A percentile compares a stretch with the other conserved stretches of the same genome.
Conservation (phyloP, 2,797 vertebrate species). For the Nyctalus aviator region DNA sequence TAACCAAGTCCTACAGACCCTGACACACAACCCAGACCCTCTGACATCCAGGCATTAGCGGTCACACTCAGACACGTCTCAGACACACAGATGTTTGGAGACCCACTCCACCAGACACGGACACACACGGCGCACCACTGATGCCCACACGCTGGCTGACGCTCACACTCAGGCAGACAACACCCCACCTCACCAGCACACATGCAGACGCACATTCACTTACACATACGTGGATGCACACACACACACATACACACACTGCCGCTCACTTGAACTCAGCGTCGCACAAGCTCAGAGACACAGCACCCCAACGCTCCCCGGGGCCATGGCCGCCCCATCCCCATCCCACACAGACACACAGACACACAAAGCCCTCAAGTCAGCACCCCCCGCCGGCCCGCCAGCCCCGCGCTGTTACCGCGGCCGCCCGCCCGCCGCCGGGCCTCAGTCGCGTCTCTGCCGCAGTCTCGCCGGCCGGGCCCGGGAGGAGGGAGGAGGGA, state of each 20-base stretch:
- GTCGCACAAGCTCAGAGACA: not conserved
- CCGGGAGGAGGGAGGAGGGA: slow-evolving; percentile 83
- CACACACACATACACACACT: not conserved
- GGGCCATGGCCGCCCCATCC: not conserved
- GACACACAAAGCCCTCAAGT: not conserved
- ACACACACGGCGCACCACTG: not conserved
- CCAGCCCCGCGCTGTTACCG: slow-evolving; percentile 4
- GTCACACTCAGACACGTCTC: not conserved
- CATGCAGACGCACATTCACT: not conserved
- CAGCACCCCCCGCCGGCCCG: not conserved
- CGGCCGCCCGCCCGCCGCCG: slow-evolving; percentile 19
- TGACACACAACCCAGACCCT: not conserved
- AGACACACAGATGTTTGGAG: not conserved
- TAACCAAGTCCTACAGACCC: not conserved
- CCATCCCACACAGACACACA: not conserved
- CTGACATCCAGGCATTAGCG: not conserved
- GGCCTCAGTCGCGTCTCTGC: slow-evolving; percentile 50
- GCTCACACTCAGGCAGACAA: not conserved
- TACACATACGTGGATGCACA: slow-evolving; percentile 9
- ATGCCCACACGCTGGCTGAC: not conserved
- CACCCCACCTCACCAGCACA: not conserved
- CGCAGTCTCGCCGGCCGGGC: slow-evolving; percentile 66
- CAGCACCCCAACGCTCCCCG: not conserved
- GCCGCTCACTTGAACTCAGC: not conserved
- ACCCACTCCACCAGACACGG: not conserved